Evolutionary conservation across 1,140 invertebrate genomes (phyloP).

Genomic region (Cydia amplana): DNA sequence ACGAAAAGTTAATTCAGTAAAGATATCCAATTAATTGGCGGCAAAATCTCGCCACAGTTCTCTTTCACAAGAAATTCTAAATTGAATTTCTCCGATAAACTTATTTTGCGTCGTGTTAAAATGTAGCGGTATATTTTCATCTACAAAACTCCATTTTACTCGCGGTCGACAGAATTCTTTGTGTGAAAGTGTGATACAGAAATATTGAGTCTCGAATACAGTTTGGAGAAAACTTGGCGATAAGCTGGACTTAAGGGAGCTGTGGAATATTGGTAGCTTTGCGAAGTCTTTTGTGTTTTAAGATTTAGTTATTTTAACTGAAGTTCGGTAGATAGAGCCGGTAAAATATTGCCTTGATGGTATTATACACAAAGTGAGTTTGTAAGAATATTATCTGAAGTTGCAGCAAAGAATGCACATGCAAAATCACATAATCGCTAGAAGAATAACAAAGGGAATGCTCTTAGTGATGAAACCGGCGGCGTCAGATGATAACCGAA

Average conservation of each 20-base stretch:
- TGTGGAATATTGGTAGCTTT: background rate
- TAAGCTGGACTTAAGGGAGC: background rate
- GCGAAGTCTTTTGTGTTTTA: background rate
- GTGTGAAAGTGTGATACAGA: background rate
- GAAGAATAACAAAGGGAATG: too few species aligned
- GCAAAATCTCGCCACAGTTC: background rate
- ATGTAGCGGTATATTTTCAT: background rate
- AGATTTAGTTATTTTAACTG: background rate
- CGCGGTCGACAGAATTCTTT: background rate
- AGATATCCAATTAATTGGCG: background rate
- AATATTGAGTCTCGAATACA: background rate
- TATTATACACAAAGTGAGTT: background rate
- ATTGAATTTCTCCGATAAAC: constrained; percentile 21
- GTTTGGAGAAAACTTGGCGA: background rate
- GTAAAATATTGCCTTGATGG: constrained; percentile 8
- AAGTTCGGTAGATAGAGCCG: background rate
- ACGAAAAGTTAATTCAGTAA: background rate
- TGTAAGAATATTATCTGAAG: background rate
- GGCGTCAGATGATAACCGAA: background rate
- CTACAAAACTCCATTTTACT: background rate
- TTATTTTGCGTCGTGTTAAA: background rate
- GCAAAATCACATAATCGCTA: background rate
- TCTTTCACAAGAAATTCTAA: background rate
- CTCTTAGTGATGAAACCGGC: background rate
- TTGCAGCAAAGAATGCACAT: background rate